Conservation (phyloP, 2,797 vertebrate genomes). For the Phyllotis vaccarum region DNA sequence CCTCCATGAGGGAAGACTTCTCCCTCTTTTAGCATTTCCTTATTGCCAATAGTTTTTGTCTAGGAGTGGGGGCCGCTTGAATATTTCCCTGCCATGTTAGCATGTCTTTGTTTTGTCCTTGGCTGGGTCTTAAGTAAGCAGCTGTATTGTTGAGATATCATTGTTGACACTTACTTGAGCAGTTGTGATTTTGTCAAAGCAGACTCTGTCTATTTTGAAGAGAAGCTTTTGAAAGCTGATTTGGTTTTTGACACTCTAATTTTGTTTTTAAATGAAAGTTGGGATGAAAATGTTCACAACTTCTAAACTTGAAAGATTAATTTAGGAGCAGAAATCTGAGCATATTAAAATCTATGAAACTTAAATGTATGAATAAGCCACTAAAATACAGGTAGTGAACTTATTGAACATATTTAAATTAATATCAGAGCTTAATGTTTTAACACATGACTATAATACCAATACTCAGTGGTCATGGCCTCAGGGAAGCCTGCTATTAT, state of each 20-base stretch:
- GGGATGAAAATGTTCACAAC: neutral
- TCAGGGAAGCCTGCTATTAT: neutral
- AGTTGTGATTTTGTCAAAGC: neutral
- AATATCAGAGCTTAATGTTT: neutral
- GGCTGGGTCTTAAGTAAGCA: neutral
- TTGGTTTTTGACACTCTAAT: neutral
- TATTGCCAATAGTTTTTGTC: neutral
- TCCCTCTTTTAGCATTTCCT: neutral
- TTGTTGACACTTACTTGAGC: neutral
- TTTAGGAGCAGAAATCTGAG: constrained; percentile 17
- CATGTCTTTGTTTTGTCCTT: neutral
- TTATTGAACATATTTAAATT: constrained; percentile 51
- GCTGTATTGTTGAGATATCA: neutral
- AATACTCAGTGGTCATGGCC: neutral
- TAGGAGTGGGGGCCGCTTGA: neutral
- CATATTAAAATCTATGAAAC: constrained; percentile 44
- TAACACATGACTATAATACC: neutral
- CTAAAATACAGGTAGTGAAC: constrained; percentile 22
- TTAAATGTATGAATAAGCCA: constrained; percentile 33
- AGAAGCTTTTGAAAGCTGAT: no score
- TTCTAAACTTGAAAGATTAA: constrained; percentile 52
- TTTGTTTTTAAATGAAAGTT: constrained; percentile 58
- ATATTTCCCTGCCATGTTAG: neutral
- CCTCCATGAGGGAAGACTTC: neutral
- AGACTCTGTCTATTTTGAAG: neutral